phyloP scores from a whole-genome alignment of 64 coral and sea anemone genomes.

The Actinia equina region DNA sequence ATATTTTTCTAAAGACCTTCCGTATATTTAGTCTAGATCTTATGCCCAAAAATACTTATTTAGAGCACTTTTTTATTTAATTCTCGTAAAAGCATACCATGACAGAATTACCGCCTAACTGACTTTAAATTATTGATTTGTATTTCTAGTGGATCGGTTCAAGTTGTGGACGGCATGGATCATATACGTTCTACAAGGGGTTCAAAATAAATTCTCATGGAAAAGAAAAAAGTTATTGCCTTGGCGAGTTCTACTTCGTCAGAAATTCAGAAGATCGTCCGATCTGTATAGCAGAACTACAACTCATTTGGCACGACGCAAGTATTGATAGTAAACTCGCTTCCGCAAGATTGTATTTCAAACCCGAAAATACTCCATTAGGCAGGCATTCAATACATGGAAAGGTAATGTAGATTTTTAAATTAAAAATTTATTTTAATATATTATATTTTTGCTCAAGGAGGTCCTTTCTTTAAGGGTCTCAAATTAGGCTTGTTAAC shows the following conservation, averaged over 20 bases:
- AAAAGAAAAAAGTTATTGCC: constrained; percentile 73
- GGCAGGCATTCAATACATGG: constrained; percentile 88
- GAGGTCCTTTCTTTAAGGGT: constrained; percentile 25
- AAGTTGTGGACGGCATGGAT: constrained; percentile 98
- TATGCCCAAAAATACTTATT: constrained; percentile 47
- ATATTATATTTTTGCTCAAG: constrained; percentile 58
- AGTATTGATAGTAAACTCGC: constrained; percentile 92
- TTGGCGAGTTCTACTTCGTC: constrained; percentile 99
- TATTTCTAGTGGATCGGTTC: constrained; percentile 99
- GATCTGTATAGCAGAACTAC: constrained; percentile 99
- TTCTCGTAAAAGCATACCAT: constrained; percentile 96
- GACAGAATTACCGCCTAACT: constrained; percentile 99
- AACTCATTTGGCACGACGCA: constrained; percentile 99
- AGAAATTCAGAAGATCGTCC: constrained; percentile 92
- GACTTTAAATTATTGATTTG: constrained; percentile 99
- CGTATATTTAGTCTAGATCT: constrained; percentile 56
- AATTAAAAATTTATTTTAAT: constrained; percentile 58
- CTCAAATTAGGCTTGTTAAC: constrained; percentile 76
- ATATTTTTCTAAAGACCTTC: constrained; percentile 67
- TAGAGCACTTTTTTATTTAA: constrained; percentile 74
- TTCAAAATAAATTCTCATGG: constrained; percentile 85
- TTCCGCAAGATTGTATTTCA: constrained; percentile 99
- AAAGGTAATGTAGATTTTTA: constrained; percentile 74
- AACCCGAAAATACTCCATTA: constrained; percentile 90
- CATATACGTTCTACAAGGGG: constrained; percentile 99